A percentile compares a stretch with the other conserved stretches of the same genome.
These are phyloP conservation scores for Phrynocephalus forsythii DNA, from an alignment of 2,797 vertebrate genomes.

Conservation along the genomic window DNA sequence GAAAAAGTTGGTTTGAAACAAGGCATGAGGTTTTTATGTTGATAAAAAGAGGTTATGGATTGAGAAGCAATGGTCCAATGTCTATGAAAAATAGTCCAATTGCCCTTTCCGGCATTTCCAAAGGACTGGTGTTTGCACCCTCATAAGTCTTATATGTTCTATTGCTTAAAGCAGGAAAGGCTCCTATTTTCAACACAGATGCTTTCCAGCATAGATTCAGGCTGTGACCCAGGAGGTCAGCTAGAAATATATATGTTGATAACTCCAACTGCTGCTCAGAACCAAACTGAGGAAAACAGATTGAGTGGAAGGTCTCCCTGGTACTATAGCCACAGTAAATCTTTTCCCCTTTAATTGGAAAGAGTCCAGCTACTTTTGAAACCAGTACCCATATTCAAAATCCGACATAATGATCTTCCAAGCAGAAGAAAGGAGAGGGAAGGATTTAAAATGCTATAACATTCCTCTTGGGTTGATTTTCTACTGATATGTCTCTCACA, in stretches of 20 bases:
- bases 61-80: neutral
- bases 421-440: conserved; percentile 56
- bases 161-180: neutral
- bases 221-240: conserved; percentile 1
- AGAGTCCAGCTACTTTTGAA: conserved; percentile 50
- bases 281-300: conserved; percentile 22
- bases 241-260: conserved; percentile 25
- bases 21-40: too few species aligned
- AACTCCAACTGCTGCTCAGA: conserved; percentile 16
- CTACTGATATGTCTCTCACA: conserved; percentile 66
- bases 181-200: neutral
- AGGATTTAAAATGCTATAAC: conserved; percentile 72
- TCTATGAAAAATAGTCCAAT: too few species aligned
- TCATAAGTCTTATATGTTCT: neutral
- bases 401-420: conserved; percentile 57
- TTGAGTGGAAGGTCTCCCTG: neutral
- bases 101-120: neutral
- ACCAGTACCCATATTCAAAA: conserved; percentile 45
- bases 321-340: conserved; percentile 25
- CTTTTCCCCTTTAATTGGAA: conserved; percentile 17
- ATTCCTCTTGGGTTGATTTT: conserved; percentile 65
- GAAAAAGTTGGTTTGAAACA: too few species aligned
- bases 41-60: too few species aligned
- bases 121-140: neutral
- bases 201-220: neutral